These are phyloP conservation scores for Troilus luridus DNA, from an alignment of 2,888 invertebrate genomes.

Conservation along the genomic window DNA sequence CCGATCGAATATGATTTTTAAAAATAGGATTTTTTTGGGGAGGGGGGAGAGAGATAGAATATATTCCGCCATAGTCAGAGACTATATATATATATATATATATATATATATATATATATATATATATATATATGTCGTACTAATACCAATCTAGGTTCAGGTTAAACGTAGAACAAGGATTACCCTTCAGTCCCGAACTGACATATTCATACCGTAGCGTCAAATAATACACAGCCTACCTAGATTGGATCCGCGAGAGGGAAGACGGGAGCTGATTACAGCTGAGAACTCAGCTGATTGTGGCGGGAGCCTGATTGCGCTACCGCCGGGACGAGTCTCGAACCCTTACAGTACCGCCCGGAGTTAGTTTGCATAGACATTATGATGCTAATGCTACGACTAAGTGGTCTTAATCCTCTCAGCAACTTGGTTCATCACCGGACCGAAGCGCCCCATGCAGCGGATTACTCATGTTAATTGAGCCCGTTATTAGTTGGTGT, in stretches of 20 bases:
- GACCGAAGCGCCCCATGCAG: not conserved
- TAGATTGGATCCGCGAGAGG: not conserved
- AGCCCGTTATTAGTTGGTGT: not conserved
- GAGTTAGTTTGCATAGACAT: not conserved
- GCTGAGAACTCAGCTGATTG: not conserved
- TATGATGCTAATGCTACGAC: not conserved
- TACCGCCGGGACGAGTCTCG: not conserved
- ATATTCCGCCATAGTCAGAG: too few species aligned
- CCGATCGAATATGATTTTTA: too few species aligned
- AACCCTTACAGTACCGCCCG: not conserved
- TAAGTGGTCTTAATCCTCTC: not conserved
- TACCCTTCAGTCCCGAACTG: not conserved
- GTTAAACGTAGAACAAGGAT: not conserved
- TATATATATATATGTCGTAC: too few species aligned
- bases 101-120: too few species aligned
- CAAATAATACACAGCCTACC: not conserved
- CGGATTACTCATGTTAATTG: not conserved
- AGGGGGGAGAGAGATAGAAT: too few species aligned
- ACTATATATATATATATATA: too few species aligned
- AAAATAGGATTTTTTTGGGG: too few species aligned
- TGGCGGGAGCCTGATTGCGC: not conserved
- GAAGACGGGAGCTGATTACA: not conserved
- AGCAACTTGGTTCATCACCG: not conserved
- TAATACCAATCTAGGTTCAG: too few species aligned
- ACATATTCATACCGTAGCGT: not conserved